Evolutionary conservation across 2,113 vertebrate genomes (phyloP).

Genomic region (Brachyistius frenatus): DNA sequence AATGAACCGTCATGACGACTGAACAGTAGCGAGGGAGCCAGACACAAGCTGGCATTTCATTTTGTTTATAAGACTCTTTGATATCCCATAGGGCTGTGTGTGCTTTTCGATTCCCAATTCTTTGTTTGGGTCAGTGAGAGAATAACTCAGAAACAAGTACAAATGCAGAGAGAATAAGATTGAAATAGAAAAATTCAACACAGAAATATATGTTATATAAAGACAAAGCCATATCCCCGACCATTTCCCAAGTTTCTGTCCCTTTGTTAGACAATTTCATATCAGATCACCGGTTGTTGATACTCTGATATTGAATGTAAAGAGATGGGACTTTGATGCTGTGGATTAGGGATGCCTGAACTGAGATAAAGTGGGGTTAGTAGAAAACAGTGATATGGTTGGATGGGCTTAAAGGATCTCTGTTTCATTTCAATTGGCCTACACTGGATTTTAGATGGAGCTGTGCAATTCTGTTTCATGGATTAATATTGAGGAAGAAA

Average conservation of each 20-base stretch:
- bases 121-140: slow-evolving; percentile 32
- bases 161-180: not conserved
- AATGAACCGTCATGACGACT: slow-evolving; percentile 42
- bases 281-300: slow-evolving; percentile 49
- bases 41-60: slow-evolving; percentile 50
- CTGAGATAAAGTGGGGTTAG: slow-evolving; percentile 58
- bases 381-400: slow-evolving; percentile 53
- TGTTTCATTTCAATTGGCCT: slow-evolving; percentile 59
- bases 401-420: slow-evolving; percentile 62
- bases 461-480: slow-evolving; percentile 29
- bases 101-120: slow-evolving; percentile 46
- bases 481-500: slow-evolving; percentile 46
- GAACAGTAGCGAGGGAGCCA: slow-evolving; percentile 28
- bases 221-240: not conserved
- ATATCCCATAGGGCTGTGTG: slow-evolving; percentile 8
- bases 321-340: slow-evolving; percentile 43
- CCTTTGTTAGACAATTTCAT: slow-evolving; percentile 39
- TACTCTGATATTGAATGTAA: slow-evolving; percentile 54
- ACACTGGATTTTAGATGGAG: slow-evolving; percentile 22
- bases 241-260: not conserved
- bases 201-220: slow-evolving; percentile 21
- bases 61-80: slow-evolving; percentile 31
- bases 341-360: slow-evolving; percentile 48
- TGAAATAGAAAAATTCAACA: not conserved
- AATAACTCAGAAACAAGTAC: slow-evolving; percentile 9